Conservation (phyloP, 2,113 vertebrate genomes). For the Serilophus lunatus region DNA sequence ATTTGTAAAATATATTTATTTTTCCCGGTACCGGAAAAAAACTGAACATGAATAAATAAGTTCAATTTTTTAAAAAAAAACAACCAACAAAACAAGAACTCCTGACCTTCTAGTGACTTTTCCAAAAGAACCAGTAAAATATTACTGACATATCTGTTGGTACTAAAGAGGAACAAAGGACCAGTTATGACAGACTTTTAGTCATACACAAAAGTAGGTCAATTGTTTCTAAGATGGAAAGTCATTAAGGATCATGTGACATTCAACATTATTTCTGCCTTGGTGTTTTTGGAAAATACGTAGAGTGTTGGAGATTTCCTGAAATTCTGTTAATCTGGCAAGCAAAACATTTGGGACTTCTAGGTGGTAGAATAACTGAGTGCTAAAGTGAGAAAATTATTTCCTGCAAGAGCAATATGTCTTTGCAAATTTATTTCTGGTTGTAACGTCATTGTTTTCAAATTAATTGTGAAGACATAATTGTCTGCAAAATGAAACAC, state of each 20-base stretch:
- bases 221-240: background rate
- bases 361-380: background rate
- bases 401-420: background rate
- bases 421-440: background rate
- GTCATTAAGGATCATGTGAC: background rate
- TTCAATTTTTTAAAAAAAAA: background rate
- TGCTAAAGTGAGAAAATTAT: background rate
- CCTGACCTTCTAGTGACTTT: background rate
- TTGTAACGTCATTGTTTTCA: background rate
- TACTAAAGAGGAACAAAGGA: background rate
- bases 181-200: background rate
- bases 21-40: background rate
- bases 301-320: background rate
- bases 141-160: background rate
- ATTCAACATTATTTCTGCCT: background rate
- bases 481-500: background rate
- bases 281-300: background rate
- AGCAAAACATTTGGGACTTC: background rate
- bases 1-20: background rate
- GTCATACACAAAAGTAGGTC: background rate
- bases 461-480: background rate
- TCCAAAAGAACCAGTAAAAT: background rate
- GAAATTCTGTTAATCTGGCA: background rate
- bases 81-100: fast-evolving
- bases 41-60: background rate